These are phyloP conservation scores for Pionites leucogaster DNA, from an alignment of 2,113 vertebrate species.

Conservation along the genomic window DNA sequence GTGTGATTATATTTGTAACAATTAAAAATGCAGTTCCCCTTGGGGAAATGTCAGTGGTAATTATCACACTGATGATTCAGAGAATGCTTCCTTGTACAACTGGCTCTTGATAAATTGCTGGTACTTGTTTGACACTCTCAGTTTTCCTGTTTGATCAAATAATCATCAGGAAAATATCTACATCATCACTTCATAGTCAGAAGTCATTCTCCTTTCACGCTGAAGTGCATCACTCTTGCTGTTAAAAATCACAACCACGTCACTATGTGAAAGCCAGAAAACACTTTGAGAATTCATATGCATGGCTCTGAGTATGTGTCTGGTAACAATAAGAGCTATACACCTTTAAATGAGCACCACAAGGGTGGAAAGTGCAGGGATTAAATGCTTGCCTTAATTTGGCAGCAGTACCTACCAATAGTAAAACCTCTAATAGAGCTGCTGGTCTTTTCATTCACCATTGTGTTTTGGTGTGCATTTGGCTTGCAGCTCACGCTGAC, in stretches of 20 bases:
- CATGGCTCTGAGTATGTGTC: not conserved
- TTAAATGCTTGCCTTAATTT: not conserved
- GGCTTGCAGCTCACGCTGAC: not conserved
- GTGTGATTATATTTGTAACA: conserved; percentile 59
- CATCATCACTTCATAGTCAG: conserved; percentile 25
- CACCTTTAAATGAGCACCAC: not conserved
- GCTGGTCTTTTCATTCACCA: not conserved
- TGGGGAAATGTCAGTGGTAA: conserved; percentile 62
- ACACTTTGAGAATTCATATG: not conserved
- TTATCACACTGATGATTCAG: conserved; percentile 67
- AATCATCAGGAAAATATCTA: conserved; percentile 44
- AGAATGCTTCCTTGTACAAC: conserved; percentile 29
- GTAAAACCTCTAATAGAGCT: not conserved
- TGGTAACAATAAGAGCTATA: not conserved
- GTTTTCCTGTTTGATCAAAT: conserved; percentile 59
- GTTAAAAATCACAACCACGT: not conserved
- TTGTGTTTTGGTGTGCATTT: not conserved
- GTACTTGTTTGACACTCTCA: conserved; percentile 41
- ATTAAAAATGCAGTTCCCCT: conserved; percentile 45
- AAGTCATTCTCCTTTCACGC: not conserved
- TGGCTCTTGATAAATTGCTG: conserved; percentile 59
- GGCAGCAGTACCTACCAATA: not conserved
- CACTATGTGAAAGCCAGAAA: not conserved
- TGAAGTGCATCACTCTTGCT: not conserved
- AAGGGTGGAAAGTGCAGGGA: not conserved